Evolutionary conservation across 2,888 invertebrate species (phyloP), one percentile per base, ranked within the genome.

Genomic region (Serripes groenlandicus): DNA sequence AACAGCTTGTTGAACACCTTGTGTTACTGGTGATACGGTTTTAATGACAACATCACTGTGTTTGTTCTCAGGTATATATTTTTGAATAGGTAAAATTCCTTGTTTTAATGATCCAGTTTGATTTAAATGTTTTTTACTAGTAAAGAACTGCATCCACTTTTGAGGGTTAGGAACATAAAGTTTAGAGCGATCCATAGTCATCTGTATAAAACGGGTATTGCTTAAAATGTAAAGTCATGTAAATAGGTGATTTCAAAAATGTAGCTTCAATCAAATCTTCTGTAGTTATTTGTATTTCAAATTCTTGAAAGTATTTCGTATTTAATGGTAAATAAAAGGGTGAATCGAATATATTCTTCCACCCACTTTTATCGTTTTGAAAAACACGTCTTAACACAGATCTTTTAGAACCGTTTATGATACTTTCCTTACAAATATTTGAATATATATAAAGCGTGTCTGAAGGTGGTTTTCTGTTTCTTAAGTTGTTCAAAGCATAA

Each of bases 141-240:
- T 56, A 42, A 56, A 73, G 42, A 73, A 73, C 11, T 34, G 28
- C 4, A 73, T 30, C 73, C 73, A 73, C 49, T 73, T 73, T 73
- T 62, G 42, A 3, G 73, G 73, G 62, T 73, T 42, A 5, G 73
- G 73, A 23, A 73, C 73, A 42, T 73, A 73, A 9, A 73, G 28
- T 30, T 73, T 73, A 52, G 72, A 72, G 26, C n/a, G 72, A 72
- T 58, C 35, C 72, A 72, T 72, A n/a, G n/a, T n/a, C 28, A 58
- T 72, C 58, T 32, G 56, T 35, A 21, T 52, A 72, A 35, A 34
- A 62, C 21, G 62, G 62, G 32, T 62, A 62, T 18, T 28, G 62
- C 30, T 62, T 62, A 28, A 62, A 62, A 30, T 62, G 62, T 30
- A 62, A 9, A 30, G 30, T 28, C 30, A 62, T 28, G 11, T 30